Conservation (phyloP, 2,113 vertebrate species). For the Mirza zaza region DNA sequence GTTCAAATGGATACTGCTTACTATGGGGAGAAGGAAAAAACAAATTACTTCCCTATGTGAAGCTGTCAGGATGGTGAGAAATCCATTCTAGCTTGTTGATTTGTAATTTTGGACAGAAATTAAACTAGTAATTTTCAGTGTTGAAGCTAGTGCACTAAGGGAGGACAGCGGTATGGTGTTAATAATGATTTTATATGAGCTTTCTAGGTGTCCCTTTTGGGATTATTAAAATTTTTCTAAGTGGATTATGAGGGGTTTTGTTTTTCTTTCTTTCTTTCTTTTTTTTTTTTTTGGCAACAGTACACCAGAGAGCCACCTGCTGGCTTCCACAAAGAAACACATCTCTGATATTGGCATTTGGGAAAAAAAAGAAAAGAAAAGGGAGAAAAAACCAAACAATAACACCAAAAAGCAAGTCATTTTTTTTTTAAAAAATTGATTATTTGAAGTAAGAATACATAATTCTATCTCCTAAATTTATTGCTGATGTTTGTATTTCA, state of each 20-base stretch:
- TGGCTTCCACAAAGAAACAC: slow-evolving; percentile 40
- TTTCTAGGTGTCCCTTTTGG: slow-evolving; percentile 5
- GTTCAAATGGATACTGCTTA: slow-evolving; percentile 14
- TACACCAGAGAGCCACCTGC: slow-evolving; percentile 69
- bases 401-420: neutral
- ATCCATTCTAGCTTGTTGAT: slow-evolving; percentile 62
- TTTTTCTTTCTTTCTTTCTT: neutral
- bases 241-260: neutral
- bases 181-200: slow-evolving; percentile 55
- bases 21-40: neutral
- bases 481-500: neutral
- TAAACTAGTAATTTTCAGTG: slow-evolving; percentile 67
- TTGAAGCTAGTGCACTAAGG: slow-evolving; percentile 59
- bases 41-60: slow-evolving; percentile 74
- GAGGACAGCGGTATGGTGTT: slow-evolving; percentile 51
- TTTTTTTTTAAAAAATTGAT: neutral
- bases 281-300: neutral
- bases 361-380: neutral
- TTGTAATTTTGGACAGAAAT: slow-evolving; percentile 71
- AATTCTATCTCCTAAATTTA: neutral
- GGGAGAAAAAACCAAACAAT: neutral
- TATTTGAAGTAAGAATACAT: neutral
- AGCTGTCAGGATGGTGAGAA: slow-evolving; percentile 74
- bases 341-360: neutral
- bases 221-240: neutral